Conservation (phyloP, 2,797 vertebrate species). For the Platalea minor region DNA sequence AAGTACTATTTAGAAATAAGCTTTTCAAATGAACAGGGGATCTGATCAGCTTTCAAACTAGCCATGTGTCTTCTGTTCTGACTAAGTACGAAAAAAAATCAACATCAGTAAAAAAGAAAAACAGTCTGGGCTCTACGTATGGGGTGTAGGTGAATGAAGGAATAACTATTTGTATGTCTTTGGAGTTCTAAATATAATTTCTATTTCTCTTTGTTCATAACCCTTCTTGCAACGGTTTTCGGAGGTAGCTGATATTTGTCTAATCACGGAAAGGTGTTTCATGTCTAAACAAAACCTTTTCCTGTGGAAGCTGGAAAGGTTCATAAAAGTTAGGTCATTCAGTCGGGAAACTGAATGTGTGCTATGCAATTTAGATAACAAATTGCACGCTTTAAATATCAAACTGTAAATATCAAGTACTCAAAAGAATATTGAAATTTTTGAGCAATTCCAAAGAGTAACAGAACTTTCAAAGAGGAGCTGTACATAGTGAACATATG, state of each 20-base stretch:
- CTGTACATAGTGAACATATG: background rate
- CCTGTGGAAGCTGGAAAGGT: constrained; percentile 56
- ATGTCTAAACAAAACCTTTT: constrained; percentile 68
- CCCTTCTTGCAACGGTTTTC: constrained; percentile 21
- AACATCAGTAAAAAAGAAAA: constrained; percentile 62
- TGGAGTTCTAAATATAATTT: constrained; percentile 47
- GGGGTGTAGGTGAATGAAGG: constrained; percentile 25
- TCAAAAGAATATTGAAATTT: constrained; percentile 65
- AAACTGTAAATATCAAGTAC: constrained; percentile 67
- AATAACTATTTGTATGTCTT: constrained; percentile 43
- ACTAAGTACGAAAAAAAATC: constrained; percentile 32
- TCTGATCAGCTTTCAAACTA: constrained; percentile 67
- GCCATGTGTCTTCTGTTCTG: constrained; percentile 49
- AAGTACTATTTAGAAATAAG: constrained; percentile 74
- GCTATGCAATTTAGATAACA: constrained; percentile 64
- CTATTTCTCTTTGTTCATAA: constrained; percentile 55
- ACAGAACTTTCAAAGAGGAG: constrained; percentile 40
- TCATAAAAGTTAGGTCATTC: constrained; percentile 49
- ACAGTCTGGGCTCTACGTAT: background rate
- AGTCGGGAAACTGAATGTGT: constrained; percentile 24
- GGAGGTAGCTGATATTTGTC: constrained; percentile 60
- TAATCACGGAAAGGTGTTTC: constrained; percentile 62
- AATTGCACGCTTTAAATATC: constrained; percentile 65
- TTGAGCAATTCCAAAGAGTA: constrained; percentile 47
- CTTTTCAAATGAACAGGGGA: constrained; percentile 72